These are phyloP conservation scores for Pasiphila rectangulata DNA, from an alignment of 2,888 invertebrate species.

Conservation along the genomic window DNA sequence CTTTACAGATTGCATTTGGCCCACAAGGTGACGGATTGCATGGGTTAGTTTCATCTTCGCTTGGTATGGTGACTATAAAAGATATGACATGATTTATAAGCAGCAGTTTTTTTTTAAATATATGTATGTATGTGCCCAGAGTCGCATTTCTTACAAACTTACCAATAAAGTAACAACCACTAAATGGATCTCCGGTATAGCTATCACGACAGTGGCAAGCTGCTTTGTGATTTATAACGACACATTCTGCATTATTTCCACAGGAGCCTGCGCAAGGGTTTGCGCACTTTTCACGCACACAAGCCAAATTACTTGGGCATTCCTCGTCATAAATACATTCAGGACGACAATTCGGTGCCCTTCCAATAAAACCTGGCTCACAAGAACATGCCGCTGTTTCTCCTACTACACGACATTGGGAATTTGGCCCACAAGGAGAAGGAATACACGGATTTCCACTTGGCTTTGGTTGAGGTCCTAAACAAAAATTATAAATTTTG, in stretches of 20 bases:
- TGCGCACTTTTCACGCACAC: slow-evolving; percentile 89
- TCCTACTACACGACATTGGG: slow-evolving; percentile 88
- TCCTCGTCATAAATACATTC: slow-evolving; percentile 92
- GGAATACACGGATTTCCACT: slow-evolving; percentile 88
- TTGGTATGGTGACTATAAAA: slow-evolving; percentile 77
- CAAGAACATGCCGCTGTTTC: slow-evolving; percentile 91
- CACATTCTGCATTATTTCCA: slow-evolving; percentile 88
- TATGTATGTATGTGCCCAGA: no score
- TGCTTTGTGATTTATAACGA: slow-evolving; percentile 91
- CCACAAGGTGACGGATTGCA: slow-evolving; percentile 94
- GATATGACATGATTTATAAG: no score
- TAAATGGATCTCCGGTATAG: slow-evolving; percentile 92
- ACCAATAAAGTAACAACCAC: slow-evolving; percentile 83
- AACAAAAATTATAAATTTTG: slow-evolving; percentile 41
- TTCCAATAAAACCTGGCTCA: slow-evolving; percentile 87
- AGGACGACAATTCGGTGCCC: slow-evolving; percentile 92
- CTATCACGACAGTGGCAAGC: slow-evolving; percentile 90
- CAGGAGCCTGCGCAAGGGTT: slow-evolving; percentile 94
- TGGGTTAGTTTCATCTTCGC: slow-evolving; percentile 85
- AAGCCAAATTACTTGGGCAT: slow-evolving; percentile 91
- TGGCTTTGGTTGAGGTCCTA: slow-evolving; percentile 76
- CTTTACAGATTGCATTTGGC: slow-evolving; percentile 90
- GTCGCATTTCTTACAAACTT: slow-evolving; percentile 37
- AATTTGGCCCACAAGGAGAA: slow-evolving; percentile 91
- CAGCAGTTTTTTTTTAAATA: no score